Base-by-base conservation (phyloP, 2,113 vertebrate species). In the Labrus mixtus region DNA sequence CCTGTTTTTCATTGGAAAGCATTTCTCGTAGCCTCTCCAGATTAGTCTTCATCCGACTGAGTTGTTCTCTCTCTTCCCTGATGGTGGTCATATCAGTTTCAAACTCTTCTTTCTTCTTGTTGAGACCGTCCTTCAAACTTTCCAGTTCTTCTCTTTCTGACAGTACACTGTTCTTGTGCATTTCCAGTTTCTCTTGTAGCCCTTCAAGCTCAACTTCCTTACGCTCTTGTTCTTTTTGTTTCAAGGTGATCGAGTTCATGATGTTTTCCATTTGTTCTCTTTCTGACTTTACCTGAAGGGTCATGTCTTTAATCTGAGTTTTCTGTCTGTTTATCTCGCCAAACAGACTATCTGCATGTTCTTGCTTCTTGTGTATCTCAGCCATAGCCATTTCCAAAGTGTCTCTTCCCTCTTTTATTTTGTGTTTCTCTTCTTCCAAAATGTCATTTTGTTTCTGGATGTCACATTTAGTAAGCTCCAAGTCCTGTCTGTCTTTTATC, bases 121-220 rank as follows among this genome's bases (percentile, higher is more conserved):
- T 71, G 10, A 86, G 10, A 25, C 69, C 6, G 1, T 46, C 66
- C 45, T 19, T 84, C 6, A 68, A 17, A 13, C 12, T 0, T 9
- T 87, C 43, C 11, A 88, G 3, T 5, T 78, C 77, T 48, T 78
- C 2, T 41, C 37, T 79, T 60, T 84, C 69, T 33, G 6, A 2
- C 0, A 54, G 3, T 0, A 71, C 1, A 8, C 0, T 46, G 0
- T 9, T 19, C 8, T 53, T 7, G 10, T 2, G 19, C 16, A 2
- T 37, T 51, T 69, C 12, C 6, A 71, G 22, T 17, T 80, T 39
- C 20, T 66, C 9, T 39, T 6, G 72, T 45, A 75, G 41, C 55
- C 9, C 36, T 10, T 22, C 16, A 2, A 79, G 23, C 1, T 68
- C 45, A 0, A 73, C 13, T 37, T 68, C 58, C 15, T 74, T 58